Evolutionary conservation across 2,888 invertebrate species (phyloP), one percentile per base, ranked within the genome.

Genomic region (Tenthredo scrophulariae): DNA sequence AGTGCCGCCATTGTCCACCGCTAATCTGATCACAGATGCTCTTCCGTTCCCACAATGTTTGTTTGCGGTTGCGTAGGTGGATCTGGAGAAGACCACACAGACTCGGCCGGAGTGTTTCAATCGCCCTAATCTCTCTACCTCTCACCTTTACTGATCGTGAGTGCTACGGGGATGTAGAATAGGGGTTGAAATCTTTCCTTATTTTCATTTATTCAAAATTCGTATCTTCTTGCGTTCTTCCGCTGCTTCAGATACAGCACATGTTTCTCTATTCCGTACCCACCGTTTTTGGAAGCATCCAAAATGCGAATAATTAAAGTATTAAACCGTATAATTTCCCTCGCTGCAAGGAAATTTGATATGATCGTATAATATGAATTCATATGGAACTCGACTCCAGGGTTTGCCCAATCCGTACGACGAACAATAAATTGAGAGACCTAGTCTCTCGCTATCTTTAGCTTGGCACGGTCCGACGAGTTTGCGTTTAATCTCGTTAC

Each of bases 11-110:
- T 88, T 90, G 88, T 88, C 86, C 89, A 85, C 87, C 88, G 87
- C 87, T 90, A 90, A 90, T 90, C 90, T 89, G 87, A 89, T 89
- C 90, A 90, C 89, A 89, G 90, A 90, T 90, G 89, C 88, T 89
- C 87, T 90, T 87, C 87, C 87, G 87, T 87, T 86, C 84, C 86
- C 87, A 74, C 87, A 86, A 85, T 89, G 89, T 89, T 89, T 89
- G 89, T 88, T 89, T 87, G 89, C 86, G 89, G 89, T 86, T 86
- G 86, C 88, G 88, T 88, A 88, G 87, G 87, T 86, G 87, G 87
- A 89, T 89, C 88, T 87, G 87, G 89, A 65, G 83, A 83, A 83
- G 67, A 83, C 70, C 67, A 40, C 80, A 80, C 58, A 58, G 43
- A 79, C 65, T 54, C 43, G 50, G 18, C 54, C 70, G 43, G 67